Evolutionary conservation across 1,140 invertebrate genomes (phyloP), one percentile per base, ranked within the genome.

Genomic region (Meloidogyne hapla): DNA sequence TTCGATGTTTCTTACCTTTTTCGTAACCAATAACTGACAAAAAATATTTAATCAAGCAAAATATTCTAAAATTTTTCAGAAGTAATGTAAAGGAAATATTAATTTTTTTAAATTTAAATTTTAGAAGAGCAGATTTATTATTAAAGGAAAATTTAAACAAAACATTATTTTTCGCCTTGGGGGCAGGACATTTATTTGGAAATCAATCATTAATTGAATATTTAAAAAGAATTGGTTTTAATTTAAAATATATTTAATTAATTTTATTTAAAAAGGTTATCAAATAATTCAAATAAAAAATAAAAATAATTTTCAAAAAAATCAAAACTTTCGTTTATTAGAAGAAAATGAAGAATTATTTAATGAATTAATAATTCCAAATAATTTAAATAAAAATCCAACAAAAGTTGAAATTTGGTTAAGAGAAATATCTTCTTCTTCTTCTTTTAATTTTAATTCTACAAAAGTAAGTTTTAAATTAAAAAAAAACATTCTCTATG

Each of bases 101-200:
- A 69, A 26, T 40, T 25, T 25, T 23, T 69, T 69, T 48, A 38
- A 66, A 40, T n/a, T 67, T 42, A 21, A 67, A 6, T 48, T 70
- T 61, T 40, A 73, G 70, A 73, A 67, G 74, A 25, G 25, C 74
- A 26, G 64, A 75, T 63, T 69, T 23, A 33, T 48, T 75, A 63
- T 33, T 75, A 33, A 38, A 61, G n/a, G 64, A 48, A 25, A 38
- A 73, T 67, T 63, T 25, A n/a, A 25, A 33, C 28, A 45, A 28
- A 38, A 33, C 42, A 15, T 28, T 75, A 21, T 75, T 75, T 21
- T 75, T 75, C 23, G 74, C 74, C 28, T 28, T 75, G 18, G 74
- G 74, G 15, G 74, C 74, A 21, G 74, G 74, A 0, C 74, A 75
- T 61, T 75, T 75, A 56, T 63, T 75, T 21, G 74, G 74, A 33